Conservation (phyloP, 2,797 vertebrate species). For the Rhinatrema bivittatum region DNA sequence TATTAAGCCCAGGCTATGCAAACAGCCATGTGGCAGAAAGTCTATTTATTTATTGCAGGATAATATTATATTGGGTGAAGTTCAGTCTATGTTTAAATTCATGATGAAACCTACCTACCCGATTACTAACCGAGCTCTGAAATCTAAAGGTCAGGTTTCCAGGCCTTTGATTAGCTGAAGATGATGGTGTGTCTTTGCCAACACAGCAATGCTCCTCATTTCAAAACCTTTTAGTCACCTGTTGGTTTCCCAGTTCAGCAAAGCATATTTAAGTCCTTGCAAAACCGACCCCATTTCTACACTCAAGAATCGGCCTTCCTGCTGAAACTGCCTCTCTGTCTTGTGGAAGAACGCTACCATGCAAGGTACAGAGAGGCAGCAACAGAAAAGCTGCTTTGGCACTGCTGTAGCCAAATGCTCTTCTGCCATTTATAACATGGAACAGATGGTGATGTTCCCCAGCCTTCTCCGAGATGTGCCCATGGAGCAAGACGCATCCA, state of each 20-base stretch:
- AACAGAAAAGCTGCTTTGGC: constrained; percentile 53
- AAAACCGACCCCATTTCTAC: neutral
- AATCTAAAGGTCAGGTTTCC: too few relatives aligned
- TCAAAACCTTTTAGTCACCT: neutral
- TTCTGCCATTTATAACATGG: constrained; percentile 66
- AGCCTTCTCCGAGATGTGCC: constrained; percentile 73
- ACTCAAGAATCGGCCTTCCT: neutral
- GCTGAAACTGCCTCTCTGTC: neutral
- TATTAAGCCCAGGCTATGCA: too few relatives aligned
- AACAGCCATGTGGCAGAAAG: too few relatives aligned
- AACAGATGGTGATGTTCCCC: constrained; percentile 78
- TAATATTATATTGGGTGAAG: neutral
- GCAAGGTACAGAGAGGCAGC: constrained; percentile 47
- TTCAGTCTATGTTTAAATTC: neutral
- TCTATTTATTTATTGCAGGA: too few relatives aligned
- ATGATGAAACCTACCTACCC: neutral
- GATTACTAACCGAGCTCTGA: neutral
- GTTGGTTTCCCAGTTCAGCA: neutral
- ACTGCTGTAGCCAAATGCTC: constrained; percentile 63
- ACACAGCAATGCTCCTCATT: neutral
- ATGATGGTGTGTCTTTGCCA: neutral
- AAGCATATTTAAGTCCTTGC: neutral
- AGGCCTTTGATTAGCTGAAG: neutral
- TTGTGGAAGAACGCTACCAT: constrained; percentile 44
- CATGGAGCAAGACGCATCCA: neutral